Conservation (phyloP, 2,888 invertebrate species). For the Thymelicus sylvestris region DNA sequence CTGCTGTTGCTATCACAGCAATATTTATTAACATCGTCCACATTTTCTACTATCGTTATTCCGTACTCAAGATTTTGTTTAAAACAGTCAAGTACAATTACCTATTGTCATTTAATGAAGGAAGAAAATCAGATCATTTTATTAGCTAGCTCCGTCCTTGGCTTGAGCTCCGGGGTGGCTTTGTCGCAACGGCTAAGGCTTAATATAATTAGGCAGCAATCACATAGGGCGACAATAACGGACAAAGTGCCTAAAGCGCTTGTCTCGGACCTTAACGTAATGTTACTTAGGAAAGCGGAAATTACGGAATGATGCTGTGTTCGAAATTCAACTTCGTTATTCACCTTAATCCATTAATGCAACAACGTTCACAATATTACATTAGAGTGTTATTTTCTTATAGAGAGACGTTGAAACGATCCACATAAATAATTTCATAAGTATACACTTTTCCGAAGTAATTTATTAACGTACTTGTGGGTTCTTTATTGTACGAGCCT, state of each 20-base stretch:
- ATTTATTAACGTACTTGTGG: too few species aligned
- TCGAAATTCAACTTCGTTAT: background rate
- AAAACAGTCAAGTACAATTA: conserved; percentile 2
- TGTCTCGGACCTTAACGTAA: conserved; percentile 16
- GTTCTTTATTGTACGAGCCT: too few species aligned
- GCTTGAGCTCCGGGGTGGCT: conserved; percentile 32
- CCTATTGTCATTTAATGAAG: conserved; percentile 12
- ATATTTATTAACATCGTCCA: background rate
- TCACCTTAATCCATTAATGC: background rate
- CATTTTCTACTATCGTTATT: background rate
- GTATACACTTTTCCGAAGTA: too few species aligned
- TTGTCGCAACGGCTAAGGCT: conserved; percentile 33
- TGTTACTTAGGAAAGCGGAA: conserved; percentile 10
- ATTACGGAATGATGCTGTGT: background rate
- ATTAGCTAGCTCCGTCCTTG: conserved; percentile 17
- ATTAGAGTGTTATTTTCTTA: too few species aligned
- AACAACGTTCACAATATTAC: too few species aligned
- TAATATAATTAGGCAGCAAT: conserved; percentile 37
- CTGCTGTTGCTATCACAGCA: background rate
- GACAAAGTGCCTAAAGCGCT: conserved; percentile 33
- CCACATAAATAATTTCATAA: too few species aligned
- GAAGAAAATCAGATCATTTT: conserved; percentile 28
- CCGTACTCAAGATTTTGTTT: background rate
- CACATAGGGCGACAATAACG: conserved; percentile 38
- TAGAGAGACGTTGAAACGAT: too few species aligned